phyloP scores from a whole-genome alignment of 2,113 vertebrate genomes.

The Psittacus erithacus region DNA sequence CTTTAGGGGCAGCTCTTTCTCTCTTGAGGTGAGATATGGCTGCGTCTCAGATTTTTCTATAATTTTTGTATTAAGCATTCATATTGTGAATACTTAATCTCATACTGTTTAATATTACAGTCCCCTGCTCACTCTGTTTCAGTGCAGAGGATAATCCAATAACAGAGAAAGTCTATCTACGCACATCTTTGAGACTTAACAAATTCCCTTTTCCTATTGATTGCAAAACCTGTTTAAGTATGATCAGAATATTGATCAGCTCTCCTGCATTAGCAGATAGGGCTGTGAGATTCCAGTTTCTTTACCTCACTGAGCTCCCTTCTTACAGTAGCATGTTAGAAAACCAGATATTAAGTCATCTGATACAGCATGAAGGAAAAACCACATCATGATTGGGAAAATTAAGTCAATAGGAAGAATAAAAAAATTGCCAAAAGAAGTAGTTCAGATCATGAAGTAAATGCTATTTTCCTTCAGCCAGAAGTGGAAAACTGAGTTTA shows the following conservation, averaged over 20 bases:
- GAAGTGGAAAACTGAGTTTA: not conserved
- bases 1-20: not conserved
- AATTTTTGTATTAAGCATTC: not conserved
- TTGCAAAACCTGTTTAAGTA: conserved; percentile 1
- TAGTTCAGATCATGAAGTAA: not conserved
- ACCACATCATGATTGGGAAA: not conserved
- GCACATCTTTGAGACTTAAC: not conserved
- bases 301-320: not conserved
- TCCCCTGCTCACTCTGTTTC: not conserved
- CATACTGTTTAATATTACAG: not conserved
- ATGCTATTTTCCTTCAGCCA: not conserved
- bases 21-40: not conserved
- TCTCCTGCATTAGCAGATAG: not conserved
- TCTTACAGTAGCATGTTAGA: not conserved
- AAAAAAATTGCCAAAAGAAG: not conserved
- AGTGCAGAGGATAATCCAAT: conserved; percentile 7
- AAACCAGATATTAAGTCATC: not conserved
- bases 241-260: not conserved
- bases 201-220: conserved; percentile 20
- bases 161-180: not conserved
- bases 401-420: not conserved
- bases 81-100: not conserved
- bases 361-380: not conserved
- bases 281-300: not conserved
- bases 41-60: not conserved